A percentile compares a stretch with the other conserved stretches of the same genome.
Conservation (phyloP, 2,113 vertebrate genomes). For the Struthio camelus region DNA sequence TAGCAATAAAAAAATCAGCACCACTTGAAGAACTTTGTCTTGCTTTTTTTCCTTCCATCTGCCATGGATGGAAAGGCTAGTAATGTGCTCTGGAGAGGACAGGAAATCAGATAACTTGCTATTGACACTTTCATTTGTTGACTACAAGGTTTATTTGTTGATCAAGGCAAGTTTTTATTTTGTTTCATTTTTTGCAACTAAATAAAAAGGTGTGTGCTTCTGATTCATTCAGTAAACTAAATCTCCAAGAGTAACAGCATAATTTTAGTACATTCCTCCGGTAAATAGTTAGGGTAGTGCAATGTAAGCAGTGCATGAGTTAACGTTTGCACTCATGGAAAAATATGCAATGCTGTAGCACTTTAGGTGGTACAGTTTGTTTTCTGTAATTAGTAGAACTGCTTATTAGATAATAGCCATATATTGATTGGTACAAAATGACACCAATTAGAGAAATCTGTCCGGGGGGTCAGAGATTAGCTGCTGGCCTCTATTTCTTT, state of each 20-base stretch:
- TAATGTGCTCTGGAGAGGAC: background rate
- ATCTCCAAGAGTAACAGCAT: slow-evolving; percentile 49
- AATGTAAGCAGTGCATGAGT: slow-evolving; percentile 58
- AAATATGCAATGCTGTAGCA: slow-evolving; percentile 50
- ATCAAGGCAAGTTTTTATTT: background rate
- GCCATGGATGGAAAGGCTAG: background rate
- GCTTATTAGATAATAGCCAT: slow-evolving; percentile 41
- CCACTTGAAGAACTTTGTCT: background rate
- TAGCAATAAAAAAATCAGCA: background rate
- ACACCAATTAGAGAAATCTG: slow-evolving; percentile 40
- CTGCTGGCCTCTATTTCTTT: slow-evolving; percentile 11
- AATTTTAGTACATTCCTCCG: slow-evolving; percentile 60
- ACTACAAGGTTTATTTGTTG: background rate
- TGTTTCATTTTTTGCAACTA: slow-evolving; percentile 39
- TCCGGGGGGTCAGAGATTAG: slow-evolving; percentile 18
- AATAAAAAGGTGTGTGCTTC: slow-evolving; percentile 36
- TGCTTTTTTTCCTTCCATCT: background rate
- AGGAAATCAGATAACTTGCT: background rate
- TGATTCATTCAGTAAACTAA: slow-evolving; percentile 60
- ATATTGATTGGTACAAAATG: slow-evolving; percentile 53
- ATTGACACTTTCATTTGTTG: background rate
- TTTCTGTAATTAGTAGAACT: slow-evolving; percentile 30
- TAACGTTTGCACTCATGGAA: slow-evolving; percentile 66
- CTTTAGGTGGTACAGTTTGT: slow-evolving; percentile 32
- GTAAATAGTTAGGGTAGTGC: slow-evolving; percentile 61